Evolutionary conservation across 2,888 invertebrate genomes (phyloP), one percentile per base, ranked within the genome.

Genomic region (Parascotia fuliginaria): DNA sequence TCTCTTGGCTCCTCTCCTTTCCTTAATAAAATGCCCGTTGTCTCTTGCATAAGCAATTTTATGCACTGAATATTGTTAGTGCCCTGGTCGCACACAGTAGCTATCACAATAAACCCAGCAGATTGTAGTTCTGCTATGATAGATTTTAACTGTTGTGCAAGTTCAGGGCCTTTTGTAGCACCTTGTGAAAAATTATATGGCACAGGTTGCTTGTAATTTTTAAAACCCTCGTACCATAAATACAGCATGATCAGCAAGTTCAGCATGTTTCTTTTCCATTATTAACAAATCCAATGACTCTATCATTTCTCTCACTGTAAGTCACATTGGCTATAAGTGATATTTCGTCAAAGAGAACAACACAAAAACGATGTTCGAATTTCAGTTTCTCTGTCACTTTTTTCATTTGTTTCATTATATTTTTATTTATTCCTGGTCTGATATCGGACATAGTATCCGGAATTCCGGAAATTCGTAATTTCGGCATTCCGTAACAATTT

Each of bases 11-110:
- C 40, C 33, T 42, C 14, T 9, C 46, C 50, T 16, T 13, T 38
- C 34, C 43, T 42, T 43, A 65, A 45, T 9, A 12, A 48, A 9
- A 24, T 9, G 2, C 24, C 24, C 24, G 4, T 24, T 1, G 60
- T 57, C 33, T 72, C 67, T 22, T 70, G n/a, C 0, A 66, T 4
- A 0, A 71, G 22, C 5, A 47, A 31, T 42, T 63, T 67, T 1
- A 66, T 41, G 6, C 58, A 54, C 3, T 56, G 24, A 0, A 28
- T 13, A 28, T 28, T n/a, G 9, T 61, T 65, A 2, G 70, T 43
- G 9, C 69, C 68, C 46, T 75, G 68, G 32, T 73, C 65, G 51
- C 70, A 72, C 0, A 70, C 57, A 11, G 67, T 53, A 12, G 59
- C 65, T 3, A 72, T 46, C 6, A 72, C 64, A 29, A 48, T 62